A percentile compares a stretch with the other conserved stretches of the same genome.
These are phyloP conservation scores for Cheumatopsyche charites DNA, from an alignment of 1,140 invertebrate species.

Conservation along the genomic window DNA sequence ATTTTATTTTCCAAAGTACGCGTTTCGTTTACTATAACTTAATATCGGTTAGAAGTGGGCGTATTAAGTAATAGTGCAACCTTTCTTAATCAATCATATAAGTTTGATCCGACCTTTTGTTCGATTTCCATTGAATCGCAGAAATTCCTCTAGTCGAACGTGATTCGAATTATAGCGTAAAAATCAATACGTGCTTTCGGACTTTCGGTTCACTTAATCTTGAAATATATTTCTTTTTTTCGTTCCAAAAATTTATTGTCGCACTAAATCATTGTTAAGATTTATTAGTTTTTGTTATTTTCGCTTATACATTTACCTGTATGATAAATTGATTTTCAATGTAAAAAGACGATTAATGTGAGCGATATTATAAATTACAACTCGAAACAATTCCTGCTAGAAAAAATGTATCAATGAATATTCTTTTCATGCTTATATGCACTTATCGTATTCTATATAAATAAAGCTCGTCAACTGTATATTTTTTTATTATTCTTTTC, in stretches of 20 bases:
- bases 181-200: neutral
- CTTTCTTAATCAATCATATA: conserved; percentile 4
- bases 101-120: conserved; percentile 14
- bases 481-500: too few relatives aligned
- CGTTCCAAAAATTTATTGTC: neutral
- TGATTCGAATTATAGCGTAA: neutral
- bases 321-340: too few relatives aligned
- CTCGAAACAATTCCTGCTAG: too few relatives aligned
- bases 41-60: too few relatives aligned
- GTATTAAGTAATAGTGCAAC: neutral
- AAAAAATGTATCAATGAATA: too few relatives aligned
- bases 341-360: too few relatives aligned
- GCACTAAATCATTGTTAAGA: neutral
- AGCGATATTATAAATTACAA: too few relatives aligned
- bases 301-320: neutral
- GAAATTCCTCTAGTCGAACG: conserved; percentile 8
- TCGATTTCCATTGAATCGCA: conserved; percentile 6
- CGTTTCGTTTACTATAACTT: too few relatives aligned
- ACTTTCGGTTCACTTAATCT: neutral
- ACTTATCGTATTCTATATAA: too few relatives aligned
- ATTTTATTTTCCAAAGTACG: too few relatives aligned
- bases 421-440: too few relatives aligned
- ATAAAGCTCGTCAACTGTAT: too few relatives aligned
- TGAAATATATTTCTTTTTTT: neutral
- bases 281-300: neutral